phyloP scores from a whole-genome alignment of 2,888 invertebrate genomes.

The Clunio marinus region DNA sequence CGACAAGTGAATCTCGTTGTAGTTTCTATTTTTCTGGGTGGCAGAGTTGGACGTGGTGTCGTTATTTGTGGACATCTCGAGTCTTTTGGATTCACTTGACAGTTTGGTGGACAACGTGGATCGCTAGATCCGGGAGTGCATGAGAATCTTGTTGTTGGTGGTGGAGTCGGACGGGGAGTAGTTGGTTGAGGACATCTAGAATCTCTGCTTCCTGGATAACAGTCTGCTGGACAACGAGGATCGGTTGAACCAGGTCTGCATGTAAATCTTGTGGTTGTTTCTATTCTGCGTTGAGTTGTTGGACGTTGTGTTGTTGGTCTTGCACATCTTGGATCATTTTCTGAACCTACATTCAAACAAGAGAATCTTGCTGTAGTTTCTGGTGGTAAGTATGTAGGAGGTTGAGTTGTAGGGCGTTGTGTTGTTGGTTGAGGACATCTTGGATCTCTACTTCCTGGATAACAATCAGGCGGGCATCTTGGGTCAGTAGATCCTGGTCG shows the following conservation, averaged over 20 bases:
- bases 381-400: slow-evolving; percentile 27
- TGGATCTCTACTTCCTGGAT: slow-evolving; percentile 53
- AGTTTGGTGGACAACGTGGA: slow-evolving; percentile 41
- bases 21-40: neutral
- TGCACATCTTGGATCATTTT: slow-evolving; percentile 42
- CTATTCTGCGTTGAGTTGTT: slow-evolving; percentile 35
- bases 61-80: slow-evolving; percentile 46
- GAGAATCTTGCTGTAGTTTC: neutral
- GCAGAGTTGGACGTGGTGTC: slow-evolving; percentile 45
- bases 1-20: slow-evolving; percentile 46
- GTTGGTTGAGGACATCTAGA: slow-evolving; percentile 45
- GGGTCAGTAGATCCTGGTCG: slow-evolving; percentile 47
- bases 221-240: slow-evolving; percentile 46
- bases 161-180: slow-evolving; percentile 42
- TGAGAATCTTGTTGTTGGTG: slow-evolving; percentile 46
- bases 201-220: slow-evolving; percentile 49
- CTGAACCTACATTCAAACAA: slow-evolving; percentile 43
- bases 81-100: slow-evolving; percentile 40
- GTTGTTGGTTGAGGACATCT: slow-evolving; percentile 47
- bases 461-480: slow-evolving; percentile 48
- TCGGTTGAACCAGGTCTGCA: slow-evolving; percentile 48
- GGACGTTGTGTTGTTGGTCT: slow-evolving; percentile 48
- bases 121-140: slow-evolving; percentile 42
- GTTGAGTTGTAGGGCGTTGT: slow-evolving; percentile 42
- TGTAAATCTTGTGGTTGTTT: slow-evolving; percentile 41